Conservation (phyloP, 2,888 invertebrate species). For the Drosophila pegasa region DNA sequence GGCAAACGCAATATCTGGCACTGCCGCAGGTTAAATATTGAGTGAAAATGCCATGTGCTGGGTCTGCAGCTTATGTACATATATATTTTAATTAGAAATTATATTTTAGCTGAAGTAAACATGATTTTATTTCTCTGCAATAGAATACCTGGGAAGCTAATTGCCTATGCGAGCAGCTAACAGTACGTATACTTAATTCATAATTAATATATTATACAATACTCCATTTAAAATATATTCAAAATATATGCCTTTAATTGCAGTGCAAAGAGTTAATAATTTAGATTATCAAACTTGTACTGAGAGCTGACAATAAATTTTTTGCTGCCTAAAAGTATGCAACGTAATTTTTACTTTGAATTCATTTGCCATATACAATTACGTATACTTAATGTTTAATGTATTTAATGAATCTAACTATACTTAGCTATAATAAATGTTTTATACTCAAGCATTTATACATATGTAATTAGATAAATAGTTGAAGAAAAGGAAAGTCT, state of each 20-base stretch:
- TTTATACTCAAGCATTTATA: too few relatives aligned
- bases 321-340: not conserved
- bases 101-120: not conserved
- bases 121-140: not conserved
- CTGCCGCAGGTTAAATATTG: constrained; percentile 1
- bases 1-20: constrained; percentile 8
- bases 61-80: constrained; percentile 32
- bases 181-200: too few relatives aligned
- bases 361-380: not conserved
- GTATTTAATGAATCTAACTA: too few relatives aligned
- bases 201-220: too few relatives aligned
- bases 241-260: too few relatives aligned
- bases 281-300: too few relatives aligned
- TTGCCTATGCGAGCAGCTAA: too few relatives aligned
- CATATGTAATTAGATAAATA: too few relatives aligned
- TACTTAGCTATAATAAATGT: too few relatives aligned
- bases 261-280: too few relatives aligned
- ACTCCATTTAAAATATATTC: too few relatives aligned
- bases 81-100: not conserved
- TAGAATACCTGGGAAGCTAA: constrained; percentile 2
- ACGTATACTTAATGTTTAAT: not conserved
- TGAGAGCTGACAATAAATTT: not conserved
- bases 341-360: not conserved
- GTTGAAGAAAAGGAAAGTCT: not conserved
- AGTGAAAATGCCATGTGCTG: constrained; percentile 29